phyloP scores from a whole-genome alignment of 1,140 invertebrate species.

The Heliconius himera region DNA sequence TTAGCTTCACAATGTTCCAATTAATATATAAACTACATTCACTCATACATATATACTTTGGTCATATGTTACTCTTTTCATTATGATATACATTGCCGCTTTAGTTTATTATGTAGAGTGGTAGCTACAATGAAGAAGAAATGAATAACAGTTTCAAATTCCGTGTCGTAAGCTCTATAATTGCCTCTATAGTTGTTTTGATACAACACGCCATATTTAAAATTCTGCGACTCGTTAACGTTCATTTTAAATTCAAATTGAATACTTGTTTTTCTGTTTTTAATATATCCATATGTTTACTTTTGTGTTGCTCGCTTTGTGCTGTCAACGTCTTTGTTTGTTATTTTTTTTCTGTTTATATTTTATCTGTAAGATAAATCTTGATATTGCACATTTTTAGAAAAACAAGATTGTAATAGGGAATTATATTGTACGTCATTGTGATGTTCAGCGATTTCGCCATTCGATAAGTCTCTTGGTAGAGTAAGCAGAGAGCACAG shows the following conservation, averaged over 20 bases:
- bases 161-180: not conserved
- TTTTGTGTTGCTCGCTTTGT: not conserved
- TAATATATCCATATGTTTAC: slow-evolving; percentile 26
- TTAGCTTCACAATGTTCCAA: slow-evolving; percentile 56
- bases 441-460: too few relatives aligned
- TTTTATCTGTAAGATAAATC: too few relatives aligned
- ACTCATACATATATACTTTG: slow-evolving; percentile 13
- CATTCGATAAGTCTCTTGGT: too few relatives aligned
- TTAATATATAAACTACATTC: slow-evolving; percentile 42
- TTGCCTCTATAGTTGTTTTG: slow-evolving; percentile 22
- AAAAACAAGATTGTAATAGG: too few relatives aligned
- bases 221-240: slow-evolving; percentile 38
- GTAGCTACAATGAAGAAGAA: not conserved
- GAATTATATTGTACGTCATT: too few relatives aligned
- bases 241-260: slow-evolving; percentile 44
- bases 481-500: too few relatives aligned
- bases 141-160: slow-evolving; percentile 23
- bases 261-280: slow-evolving; percentile 45
- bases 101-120: not conserved
- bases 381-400: too few relatives aligned
- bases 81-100: slow-evolving; percentile 25
- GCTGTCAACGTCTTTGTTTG: not conserved
- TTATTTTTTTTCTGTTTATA: not conserved
- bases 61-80: not conserved
- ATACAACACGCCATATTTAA: slow-evolving; percentile 32